phyloP scores from a whole-genome alignment of 2,113 vertebrate genomes.

The Amblyornis subalaris region DNA sequence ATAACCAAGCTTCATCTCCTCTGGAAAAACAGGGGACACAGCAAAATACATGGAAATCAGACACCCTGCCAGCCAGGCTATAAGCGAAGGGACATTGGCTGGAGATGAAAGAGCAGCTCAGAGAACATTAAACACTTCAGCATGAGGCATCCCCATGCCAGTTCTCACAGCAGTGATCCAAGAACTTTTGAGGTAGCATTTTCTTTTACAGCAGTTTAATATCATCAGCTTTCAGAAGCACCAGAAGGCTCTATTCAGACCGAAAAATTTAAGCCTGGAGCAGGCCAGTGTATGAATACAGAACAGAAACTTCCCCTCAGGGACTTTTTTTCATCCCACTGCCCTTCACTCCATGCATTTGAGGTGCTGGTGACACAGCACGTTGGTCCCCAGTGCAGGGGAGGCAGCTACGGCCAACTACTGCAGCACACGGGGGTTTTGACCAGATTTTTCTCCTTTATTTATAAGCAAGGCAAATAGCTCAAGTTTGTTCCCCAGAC shows the following conservation, averaged over 20 bases:
- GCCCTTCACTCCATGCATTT: not conserved
- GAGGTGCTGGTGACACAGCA: not conserved
- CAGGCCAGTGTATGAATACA: accelerated
- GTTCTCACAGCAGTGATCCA: not conserved
- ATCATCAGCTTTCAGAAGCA: not conserved
- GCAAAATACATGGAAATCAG: not conserved
- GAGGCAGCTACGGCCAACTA: not conserved
- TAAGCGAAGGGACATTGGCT: not conserved
- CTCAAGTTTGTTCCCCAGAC: not conserved
- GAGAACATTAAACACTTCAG: not conserved
- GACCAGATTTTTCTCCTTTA: not conserved
- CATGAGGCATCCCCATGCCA: not conserved
- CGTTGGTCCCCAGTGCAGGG: not conserved
- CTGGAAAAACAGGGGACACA: not conserved
- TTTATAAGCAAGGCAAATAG: not conserved
- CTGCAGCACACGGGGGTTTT: not conserved
- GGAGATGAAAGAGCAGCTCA: not conserved
- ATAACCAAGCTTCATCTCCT: not conserved
- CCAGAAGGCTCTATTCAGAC: not conserved
- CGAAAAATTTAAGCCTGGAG: not conserved
- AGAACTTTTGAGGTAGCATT: not conserved
- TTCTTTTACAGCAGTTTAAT: not conserved
- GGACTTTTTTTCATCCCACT: not conserved
- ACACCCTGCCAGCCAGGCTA: not conserved
- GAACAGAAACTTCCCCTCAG: not conserved